phyloP scores from a whole-genome alignment of 2,888 invertebrate genomes.

The Lissocephala sabroskyi region DNA sequence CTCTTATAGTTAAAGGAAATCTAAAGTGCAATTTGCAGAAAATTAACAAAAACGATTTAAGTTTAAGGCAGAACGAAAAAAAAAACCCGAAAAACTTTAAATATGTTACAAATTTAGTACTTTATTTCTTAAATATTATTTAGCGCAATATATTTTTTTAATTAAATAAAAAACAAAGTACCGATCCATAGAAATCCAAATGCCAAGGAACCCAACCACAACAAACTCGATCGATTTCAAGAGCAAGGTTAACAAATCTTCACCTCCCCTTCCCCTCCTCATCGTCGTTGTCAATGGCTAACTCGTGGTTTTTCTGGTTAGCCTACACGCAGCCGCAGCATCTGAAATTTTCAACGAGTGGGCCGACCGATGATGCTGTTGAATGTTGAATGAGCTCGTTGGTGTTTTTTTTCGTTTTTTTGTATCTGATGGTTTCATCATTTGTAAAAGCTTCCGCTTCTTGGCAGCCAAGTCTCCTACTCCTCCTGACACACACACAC shows the following conservation, averaged over 20 bases:
- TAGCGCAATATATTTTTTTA: conserved; percentile 52
- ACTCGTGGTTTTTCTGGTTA: conserved; percentile 25
- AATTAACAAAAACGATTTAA: conserved; percentile 6
- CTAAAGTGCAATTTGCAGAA: conserved; percentile 38
- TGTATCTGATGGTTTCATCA: conserved; percentile 27
- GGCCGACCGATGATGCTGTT: conserved; percentile 38
- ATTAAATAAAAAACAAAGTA: conserved; percentile 26
- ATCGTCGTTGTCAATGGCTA: no score
- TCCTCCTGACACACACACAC: not conserved
- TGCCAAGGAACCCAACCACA: conserved; percentile 18
- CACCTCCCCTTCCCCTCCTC: no score
- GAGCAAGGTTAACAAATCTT: conserved; percentile 53
- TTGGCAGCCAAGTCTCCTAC: not conserved
- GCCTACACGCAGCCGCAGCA: conserved; percentile 37
- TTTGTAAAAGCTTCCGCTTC: conserved; percentile 57
- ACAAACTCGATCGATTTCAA: conserved; percentile 34
- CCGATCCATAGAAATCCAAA: no score
- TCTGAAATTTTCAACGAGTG: conserved; percentile 25
- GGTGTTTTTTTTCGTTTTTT: conserved; percentile 8
- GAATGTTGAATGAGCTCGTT: conserved; percentile 1
- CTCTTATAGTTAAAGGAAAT: conserved; percentile 33
- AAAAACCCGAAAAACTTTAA: conserved; percentile 15
- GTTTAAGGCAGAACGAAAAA: conserved; percentile 3
- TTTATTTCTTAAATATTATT: conserved; percentile 21
- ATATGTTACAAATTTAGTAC: conserved; percentile 11